These are phyloP conservation scores for Sorex araneus DNA, from an alignment of 2,113 vertebrate genomes.

Conservation along the genomic window DNA sequence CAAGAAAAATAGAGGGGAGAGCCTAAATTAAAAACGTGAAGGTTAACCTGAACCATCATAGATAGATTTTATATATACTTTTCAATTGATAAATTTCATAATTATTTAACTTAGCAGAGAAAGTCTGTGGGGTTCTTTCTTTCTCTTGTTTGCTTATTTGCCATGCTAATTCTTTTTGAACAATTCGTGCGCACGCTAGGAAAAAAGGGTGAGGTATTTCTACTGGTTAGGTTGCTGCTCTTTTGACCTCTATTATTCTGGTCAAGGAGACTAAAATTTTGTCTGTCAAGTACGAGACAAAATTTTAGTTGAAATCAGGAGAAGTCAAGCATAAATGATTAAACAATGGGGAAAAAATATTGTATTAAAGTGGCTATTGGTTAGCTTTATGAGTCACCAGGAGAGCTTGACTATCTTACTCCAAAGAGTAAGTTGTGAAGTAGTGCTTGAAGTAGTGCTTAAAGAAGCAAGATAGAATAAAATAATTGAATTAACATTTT, in stretches of 20 bases:
- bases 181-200: background rate
- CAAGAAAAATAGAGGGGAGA: background rate
- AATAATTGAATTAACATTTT: too few relatives aligned
- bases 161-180: background rate
- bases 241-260: background rate
- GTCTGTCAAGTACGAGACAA: background rate
- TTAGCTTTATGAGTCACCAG: background rate
- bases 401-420: too few relatives aligned
- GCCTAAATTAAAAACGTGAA: conserved; percentile 16
- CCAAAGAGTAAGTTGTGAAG: too few relatives aligned
- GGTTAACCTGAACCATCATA: background rate
- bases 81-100: background rate
- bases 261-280: background rate
- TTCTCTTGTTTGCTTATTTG: conserved; percentile 5
- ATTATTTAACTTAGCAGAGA: background rate
- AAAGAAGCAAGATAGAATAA: too few relatives aligned
- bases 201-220: background rate
- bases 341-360: background rate
- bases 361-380: background rate
- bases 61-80: background rate
- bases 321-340: background rate
- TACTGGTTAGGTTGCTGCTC: background rate
- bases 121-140: background rate
- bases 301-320: background rate
- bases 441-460: too few relatives aligned